These are phyloP conservation scores for Proterorhinus semilunaris DNA, from an alignment of 2,113 vertebrate species.

Conservation along the genomic window DNA sequence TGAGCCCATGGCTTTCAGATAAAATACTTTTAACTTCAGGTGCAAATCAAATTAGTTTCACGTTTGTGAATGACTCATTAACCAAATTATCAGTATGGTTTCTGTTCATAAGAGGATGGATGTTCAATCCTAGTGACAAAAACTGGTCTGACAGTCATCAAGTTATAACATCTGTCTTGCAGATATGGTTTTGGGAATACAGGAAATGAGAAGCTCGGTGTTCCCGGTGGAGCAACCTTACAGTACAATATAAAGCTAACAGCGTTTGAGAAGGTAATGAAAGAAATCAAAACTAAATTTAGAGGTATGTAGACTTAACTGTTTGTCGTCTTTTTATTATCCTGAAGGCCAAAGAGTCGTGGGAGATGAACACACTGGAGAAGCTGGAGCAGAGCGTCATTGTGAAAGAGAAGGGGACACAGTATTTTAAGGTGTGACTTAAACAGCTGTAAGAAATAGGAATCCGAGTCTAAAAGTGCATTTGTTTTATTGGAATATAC, in stretches of 20 bases:
- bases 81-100: too few relatives aligned
- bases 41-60: too few relatives aligned
- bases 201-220: conserved; percentile 84
- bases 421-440: conserved; percentile 88
- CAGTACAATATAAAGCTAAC: conserved; percentile 88
- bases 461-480: not conserved
- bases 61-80: too few relatives aligned
- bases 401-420: conserved; percentile 93
- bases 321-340: not conserved
- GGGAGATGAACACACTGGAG: conserved; percentile 93
- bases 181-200: conserved; percentile 89
- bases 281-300: not conserved
- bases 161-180: conserved; percentile 18
- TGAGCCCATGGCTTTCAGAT: too few relatives aligned
- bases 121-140: not conserved
- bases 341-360: conserved; percentile 92
- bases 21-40: too few relatives aligned
- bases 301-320: not conserved
- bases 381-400: conserved; percentile 92
- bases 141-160: not conserved
- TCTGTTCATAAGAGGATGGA: too few relatives aligned
- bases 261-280: conserved; percentile 91
- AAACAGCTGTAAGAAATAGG: not conserved
- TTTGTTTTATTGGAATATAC: not conserved
- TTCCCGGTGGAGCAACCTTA: conserved; percentile 85